Base-by-base conservation (phyloP, 2,797 vertebrate species). In the Peromyscus melanophrys region DNA sequence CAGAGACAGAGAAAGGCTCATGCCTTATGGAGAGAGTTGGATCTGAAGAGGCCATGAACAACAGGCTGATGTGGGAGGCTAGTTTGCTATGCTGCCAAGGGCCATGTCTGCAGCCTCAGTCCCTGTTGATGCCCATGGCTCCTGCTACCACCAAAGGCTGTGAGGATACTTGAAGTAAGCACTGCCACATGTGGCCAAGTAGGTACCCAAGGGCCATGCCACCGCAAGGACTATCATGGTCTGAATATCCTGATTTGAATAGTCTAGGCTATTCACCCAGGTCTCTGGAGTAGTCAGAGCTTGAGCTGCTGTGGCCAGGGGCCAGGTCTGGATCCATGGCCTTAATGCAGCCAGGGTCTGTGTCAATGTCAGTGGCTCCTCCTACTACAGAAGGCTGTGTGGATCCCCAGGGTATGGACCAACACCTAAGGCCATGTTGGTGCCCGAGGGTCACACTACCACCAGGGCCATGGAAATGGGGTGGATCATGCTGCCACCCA, bases 391-490 rank as follows among this genome's bases (percentile, higher is more conserved):
- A n/a, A n/a, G 67, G 34, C 7, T n/a, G 67, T 69, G 34, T 3
- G 4, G 67, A n/a, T 67, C 29, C 65, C 5, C 5, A 13, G 65
- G 31, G 13, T 16, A 34, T 69, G 67, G 67, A 37, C 34, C n/a
- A 16, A 69, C 3, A 69, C 67, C 13, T 69, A 13, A n/a, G 34
- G 16, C 7, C 34, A n/a, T 69, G 67, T 37, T 69, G 34, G 67
- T n/a, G 6, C 6, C 34, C 1, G 1, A 37, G 34, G 6, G 29
- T n/a, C 8, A 19, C 8, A 7, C 34, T 69, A 34, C 6, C 16
- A 69, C 67, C 67, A n/a, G 67, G n/a, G 67, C 6, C 29, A 69
- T 69, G 16, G 0, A 69, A n/a, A n/a, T 69, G 16, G 34, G 34
- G 34, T 69, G 34, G 34, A n/a, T n/a, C 19, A 0, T 16, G 0